A percentile compares a stretch with the other conserved stretches of the same genome.
Evolutionary conservation across 2,113 vertebrate species (phyloP).

Genomic region (Sander vitreus): DNA sequence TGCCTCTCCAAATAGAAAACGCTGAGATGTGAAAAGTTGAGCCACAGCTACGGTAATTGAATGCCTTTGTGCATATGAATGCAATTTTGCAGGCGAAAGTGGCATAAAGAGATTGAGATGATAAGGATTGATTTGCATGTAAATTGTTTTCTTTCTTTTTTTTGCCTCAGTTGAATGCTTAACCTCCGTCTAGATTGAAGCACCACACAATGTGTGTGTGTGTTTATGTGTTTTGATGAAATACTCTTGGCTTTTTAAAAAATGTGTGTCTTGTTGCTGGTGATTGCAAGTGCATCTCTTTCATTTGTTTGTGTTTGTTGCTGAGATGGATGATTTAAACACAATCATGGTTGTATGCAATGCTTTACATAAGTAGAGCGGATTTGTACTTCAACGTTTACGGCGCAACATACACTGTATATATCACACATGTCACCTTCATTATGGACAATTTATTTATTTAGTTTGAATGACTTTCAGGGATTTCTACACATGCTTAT

Average conservation of each 20-base stretch:
- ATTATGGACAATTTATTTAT: slow-evolving; percentile 17
- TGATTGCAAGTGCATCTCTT: slow-evolving; percentile 47
- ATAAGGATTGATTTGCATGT: slow-evolving; percentile 87
- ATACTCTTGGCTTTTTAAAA: slow-evolving; percentile 34
- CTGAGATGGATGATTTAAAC: slow-evolving; percentile 51
- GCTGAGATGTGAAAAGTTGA: slow-evolving; percentile 76
- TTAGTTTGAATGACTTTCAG: neutral
- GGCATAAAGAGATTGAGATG: slow-evolving; percentile 79
- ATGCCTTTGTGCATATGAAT: slow-evolving; percentile 81
- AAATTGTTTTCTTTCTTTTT: slow-evolving; percentile 84
- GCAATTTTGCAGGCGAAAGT: slow-evolving; percentile 77
- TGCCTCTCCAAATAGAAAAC: slow-evolving; percentile 78
- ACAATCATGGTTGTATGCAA: slow-evolving; percentile 23
- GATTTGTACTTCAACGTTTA: slow-evolving; percentile 42
- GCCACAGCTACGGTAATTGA: slow-evolving; percentile 77
- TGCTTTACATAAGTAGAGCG: slow-evolving; percentile 34
- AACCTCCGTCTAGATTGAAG: slow-evolving; percentile 57
- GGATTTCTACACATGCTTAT: neutral
- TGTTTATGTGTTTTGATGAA: slow-evolving; percentile 55
- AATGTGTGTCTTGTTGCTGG: slow-evolving; percentile 46
- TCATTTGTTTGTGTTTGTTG: slow-evolving; percentile 54
- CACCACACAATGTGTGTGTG: slow-evolving; percentile 24
- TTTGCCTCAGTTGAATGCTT: slow-evolving; percentile 62
- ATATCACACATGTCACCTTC: slow-evolving; percentile 15
- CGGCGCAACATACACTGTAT: neutral